Percentiles rank a stretch among this genome's conserved stretches.
phyloP scores from a whole-genome alignment of 2,113 vertebrate species.

The Acrocephalus kingi region DNA sequence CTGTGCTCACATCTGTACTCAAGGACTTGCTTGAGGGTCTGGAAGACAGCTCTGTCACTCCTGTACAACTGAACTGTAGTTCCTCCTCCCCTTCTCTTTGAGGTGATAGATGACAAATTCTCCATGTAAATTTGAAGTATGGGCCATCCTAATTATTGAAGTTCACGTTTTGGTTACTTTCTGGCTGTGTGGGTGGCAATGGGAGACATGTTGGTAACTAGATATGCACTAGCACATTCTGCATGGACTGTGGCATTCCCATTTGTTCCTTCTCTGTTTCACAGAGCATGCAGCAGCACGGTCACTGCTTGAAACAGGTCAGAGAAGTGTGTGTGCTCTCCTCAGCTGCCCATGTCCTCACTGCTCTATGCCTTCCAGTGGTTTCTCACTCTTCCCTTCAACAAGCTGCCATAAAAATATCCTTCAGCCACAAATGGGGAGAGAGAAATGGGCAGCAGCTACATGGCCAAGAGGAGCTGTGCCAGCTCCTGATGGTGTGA shows the following conservation, averaged over 20 bases:
- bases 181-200: background rate
- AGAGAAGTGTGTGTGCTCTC: background rate
- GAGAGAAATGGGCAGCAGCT: background rate
- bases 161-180: background rate
- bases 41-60: background rate
- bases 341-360: background rate
- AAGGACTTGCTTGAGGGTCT: background rate
- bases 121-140: background rate
- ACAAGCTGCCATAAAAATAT: background rate
- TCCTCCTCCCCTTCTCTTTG: background rate
- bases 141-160: background rate
- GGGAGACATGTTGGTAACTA: background rate
- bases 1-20: background rate
- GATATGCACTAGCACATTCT: accelerated
- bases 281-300: background rate
- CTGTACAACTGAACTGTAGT: background rate
- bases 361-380: background rate
- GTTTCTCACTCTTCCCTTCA: background rate
- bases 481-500: background rate
- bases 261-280: background rate
- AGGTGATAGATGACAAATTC: background rate
- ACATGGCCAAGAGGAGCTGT: background rate
- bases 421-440: background rate
- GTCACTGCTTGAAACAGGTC: background rate
- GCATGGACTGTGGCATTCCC: background rate